A percentile compares a stretch with the other conserved stretches of the same genome.
These are phyloP conservation scores for Gandaritis pyraliata DNA, from an alignment of 2,888 invertebrate genomes.

Conservation along the genomic window DNA sequence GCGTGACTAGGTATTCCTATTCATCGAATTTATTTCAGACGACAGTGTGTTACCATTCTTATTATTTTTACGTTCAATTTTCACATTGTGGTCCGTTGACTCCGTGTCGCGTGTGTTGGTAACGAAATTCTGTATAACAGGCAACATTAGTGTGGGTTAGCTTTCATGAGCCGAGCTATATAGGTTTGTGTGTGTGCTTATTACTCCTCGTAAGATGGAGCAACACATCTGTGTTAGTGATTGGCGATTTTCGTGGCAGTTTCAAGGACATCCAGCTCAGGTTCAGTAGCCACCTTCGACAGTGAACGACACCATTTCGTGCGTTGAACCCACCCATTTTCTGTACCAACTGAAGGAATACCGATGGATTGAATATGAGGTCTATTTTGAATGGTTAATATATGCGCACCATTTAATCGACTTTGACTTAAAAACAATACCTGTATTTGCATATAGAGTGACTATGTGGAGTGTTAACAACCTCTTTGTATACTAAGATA, in stretches of 20 bases:
- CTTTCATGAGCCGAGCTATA: conserved; percentile 54
- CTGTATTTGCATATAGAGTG: conserved; percentile 63
- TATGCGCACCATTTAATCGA: conserved; percentile 66
- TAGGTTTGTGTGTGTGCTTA: conserved; percentile 52
- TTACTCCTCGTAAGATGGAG: conserved; percentile 50
- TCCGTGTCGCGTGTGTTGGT: conserved; percentile 51
- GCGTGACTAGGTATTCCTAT: too few species aligned
- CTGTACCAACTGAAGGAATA: conserved; percentile 70
- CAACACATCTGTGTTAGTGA: conserved; percentile 58
- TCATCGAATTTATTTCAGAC: neutral
- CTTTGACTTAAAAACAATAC: conserved; percentile 73
- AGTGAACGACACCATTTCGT: conserved; percentile 80
- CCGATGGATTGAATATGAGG: conserved; percentile 62
- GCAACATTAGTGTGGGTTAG: conserved; percentile 53
- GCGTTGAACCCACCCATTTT: conserved; percentile 77
- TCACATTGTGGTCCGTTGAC: conserved; percentile 62
- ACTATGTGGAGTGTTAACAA: conserved; percentile 58
- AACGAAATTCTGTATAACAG: conserved; percentile 43
- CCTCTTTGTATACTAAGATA: conserved; percentile 50
- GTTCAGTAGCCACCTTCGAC: conserved; percentile 80
- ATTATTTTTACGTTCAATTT: conserved; percentile 38
- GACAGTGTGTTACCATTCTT: conserved; percentile 6
- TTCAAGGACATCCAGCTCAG: conserved; percentile 79
- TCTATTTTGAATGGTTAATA: conserved; percentile 60
- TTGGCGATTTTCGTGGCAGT: conserved; percentile 70